Evolutionary conservation across 37 sponge, comb jelly and placozoan genomes (phyloP).

Genomic region (Crambe crambe): DNA sequence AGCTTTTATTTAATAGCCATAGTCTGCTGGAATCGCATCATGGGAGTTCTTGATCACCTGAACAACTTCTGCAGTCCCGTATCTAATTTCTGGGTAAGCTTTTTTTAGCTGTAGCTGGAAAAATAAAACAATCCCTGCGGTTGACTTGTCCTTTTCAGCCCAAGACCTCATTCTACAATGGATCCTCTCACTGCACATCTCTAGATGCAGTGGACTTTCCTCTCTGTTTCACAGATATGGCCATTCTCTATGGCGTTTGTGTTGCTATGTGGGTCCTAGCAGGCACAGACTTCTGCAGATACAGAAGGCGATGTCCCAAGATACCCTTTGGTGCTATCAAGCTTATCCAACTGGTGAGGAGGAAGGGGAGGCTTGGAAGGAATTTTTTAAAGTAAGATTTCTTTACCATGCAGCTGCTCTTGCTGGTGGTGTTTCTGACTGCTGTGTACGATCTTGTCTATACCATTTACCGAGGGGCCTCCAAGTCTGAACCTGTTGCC

Average conservation of each 20-base stretch:
- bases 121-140: background rate
- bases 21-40: too few species aligned
- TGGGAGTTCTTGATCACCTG: conserved; percentile 20
- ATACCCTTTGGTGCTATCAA: conserved; percentile 54
- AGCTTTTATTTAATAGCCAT: too few species aligned
- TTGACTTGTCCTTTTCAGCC: background rate
- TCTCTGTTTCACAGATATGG: conserved; percentile 88
- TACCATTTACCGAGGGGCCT: conserved; percentile 11
- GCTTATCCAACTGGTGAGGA: conserved; percentile 62
- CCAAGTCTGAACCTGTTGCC: conserved; percentile 5
- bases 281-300: conserved; percentile 19
- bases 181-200: background rate
- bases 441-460: conserved; percentile 40
- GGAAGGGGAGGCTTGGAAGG: too few species aligned
- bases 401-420: conserved; percentile 17
- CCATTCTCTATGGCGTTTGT: conserved; percentile 64
- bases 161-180: background rate
- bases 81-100: conserved; percentile 58
- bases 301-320: background rate
- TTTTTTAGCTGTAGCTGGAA: background rate
- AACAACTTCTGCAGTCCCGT: conserved; percentile 59
- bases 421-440: conserved; percentile 35
- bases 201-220: conserved; percentile 79
- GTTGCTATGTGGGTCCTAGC: conserved; percentile 54
- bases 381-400: background rate